A percentile compares a stretch with the other conserved stretches of the same genome.
Conservation (phyloP, 2,888 invertebrate species). For the Cheilosia soror region DNA sequence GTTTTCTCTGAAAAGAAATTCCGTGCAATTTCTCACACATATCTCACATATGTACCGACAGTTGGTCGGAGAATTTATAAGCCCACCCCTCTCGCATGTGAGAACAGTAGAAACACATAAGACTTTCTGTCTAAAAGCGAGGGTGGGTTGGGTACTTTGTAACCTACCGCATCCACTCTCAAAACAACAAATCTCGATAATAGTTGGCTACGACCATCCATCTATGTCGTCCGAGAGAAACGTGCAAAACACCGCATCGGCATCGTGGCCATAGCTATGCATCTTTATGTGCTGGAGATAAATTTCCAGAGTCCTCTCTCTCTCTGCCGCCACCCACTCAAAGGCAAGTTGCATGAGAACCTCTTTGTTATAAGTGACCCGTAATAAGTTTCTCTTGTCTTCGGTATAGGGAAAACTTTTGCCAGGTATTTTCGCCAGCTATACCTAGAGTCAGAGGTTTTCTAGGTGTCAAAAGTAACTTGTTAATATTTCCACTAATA, state of each 20-base stretch:
- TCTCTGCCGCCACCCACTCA: conserved; percentile 1
- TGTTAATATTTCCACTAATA: conserved; percentile 73
- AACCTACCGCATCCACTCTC: background rate
- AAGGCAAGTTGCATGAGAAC: conserved; percentile 23
- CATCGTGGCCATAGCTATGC: conserved; percentile 11
- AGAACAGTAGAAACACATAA: background rate
- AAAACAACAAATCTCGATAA: conserved; percentile 32
- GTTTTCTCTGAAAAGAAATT: conserved; percentile 40
- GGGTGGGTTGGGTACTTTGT: background rate
- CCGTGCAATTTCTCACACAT: conserved; percentile 35
- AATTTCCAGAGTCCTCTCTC: conserved; percentile 24
- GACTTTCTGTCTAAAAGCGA: background rate
- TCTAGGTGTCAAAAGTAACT: conserved; percentile 57
- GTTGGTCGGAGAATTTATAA: conserved; percentile 20
- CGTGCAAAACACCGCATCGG: conserved; percentile 41
- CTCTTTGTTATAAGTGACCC: conserved; percentile 52
- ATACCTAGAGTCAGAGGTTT: conserved; percentile 19
- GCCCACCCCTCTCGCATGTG: background rate
- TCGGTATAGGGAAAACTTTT: conserved; percentile 40
- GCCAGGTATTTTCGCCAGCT: conserved; percentile 25
- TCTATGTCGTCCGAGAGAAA: conserved; percentile 50
- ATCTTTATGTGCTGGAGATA: conserved; percentile 36
- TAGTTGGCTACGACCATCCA: conserved; percentile 52
- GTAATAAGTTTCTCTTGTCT: conserved; percentile 38
- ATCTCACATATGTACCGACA: background rate